Evolutionary conservation across 2,113 vertebrate species (phyloP), one percentile per base, ranked within the genome.

Genomic region (Sialia sialis): DNA sequence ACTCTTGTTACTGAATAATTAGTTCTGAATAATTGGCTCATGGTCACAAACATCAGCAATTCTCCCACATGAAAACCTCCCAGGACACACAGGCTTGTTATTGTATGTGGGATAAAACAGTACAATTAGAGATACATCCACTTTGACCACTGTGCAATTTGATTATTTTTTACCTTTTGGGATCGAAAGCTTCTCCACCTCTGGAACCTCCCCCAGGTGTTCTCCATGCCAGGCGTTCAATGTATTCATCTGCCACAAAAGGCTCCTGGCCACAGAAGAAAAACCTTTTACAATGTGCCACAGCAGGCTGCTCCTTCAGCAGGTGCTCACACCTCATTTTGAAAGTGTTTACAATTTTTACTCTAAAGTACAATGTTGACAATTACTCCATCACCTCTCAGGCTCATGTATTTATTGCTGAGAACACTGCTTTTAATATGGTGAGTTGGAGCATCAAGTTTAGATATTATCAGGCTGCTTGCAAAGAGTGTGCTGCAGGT

Each of bases 201-300:
- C 99, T 99, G 90, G 99, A 99, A 76, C 99, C 99, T 97, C 99
- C 99, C 95, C 99, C 99, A 25, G 99, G 99, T 83, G 98, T 99
- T 97, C 99, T 98, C 99, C 99, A 99, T 30, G 99, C 99, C 96
- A 99, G 97, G 77, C 99, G 98, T 91, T 99, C 99, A 89, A 99
- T 99, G 96, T 99, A 99, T 95, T 99, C 99, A 98, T 99, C 99
- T 60, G 99, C 99, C 98, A 99, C 99, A 97, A 99, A 99, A 67
- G 99, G 99, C 95, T 99, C 99, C 99, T 99, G 93, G 78, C 38
- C 93, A 97, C 59, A 96, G 91, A 97, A 97, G 23, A 97, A 95
- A 89, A 89, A 60, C 38, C 81, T 67, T 70, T 98, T 81, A 96
- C 46, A 93, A 85, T 17, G 58, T 59, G 77, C 60, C 94, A 63